Base-by-base conservation (phyloP, 92 coral and sea anemone species). In the Paramuricea clavata region DNA sequence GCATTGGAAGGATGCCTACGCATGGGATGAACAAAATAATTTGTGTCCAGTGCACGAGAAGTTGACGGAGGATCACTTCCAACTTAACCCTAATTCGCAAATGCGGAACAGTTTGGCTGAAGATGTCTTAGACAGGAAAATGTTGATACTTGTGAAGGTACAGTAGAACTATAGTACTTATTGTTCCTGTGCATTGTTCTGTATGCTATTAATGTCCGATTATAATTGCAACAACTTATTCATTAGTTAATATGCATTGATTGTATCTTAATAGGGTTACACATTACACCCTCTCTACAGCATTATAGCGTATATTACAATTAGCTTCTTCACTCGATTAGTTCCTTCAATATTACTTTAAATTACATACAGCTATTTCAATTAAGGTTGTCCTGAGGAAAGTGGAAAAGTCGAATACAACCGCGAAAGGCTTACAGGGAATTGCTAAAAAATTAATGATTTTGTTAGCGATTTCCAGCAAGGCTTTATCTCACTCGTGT, bases 31-130 rank as follows among this genome's bases (percentile, higher is more conserved):
- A 49, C 22, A 3, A 15, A 6, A 33, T 0, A 73, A 39, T 13
- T 86, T 91, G 1, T 57, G 87, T 32, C 85, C 35, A 12, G 9
- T 87, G 3, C 88, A 90, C 61, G 85, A 91, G 33, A 87, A 87
- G 75, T 69, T 91, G 67, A 91, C 83, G 10, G 89, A 81, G 23
- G 57, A 83, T 8, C 93, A 91, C 83, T 91, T 91, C 33, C 17
- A 75, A 9, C 78, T 90, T 1, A 83, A 81, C 36, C 88, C 91
- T 2, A 86, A 84, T 35, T 41, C 49, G 1, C 68, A 41, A 47
- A 87, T 90, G 93, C 41, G 93, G 17, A 90, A 90, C 74, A 82
- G 61, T 5, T 75, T 90, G 13, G 93, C 93, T 0, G 90, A 90
- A 36, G 88, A 90, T 41, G 91, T 90, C 2, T 83, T 90, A 5